A percentile compares a stretch with the other conserved stretches of the same genome.
These are phyloP conservation scores for Pectinophora gossypiella DNA, from an alignment of 1,140 invertebrate genomes.

Conservation along the genomic window DNA sequence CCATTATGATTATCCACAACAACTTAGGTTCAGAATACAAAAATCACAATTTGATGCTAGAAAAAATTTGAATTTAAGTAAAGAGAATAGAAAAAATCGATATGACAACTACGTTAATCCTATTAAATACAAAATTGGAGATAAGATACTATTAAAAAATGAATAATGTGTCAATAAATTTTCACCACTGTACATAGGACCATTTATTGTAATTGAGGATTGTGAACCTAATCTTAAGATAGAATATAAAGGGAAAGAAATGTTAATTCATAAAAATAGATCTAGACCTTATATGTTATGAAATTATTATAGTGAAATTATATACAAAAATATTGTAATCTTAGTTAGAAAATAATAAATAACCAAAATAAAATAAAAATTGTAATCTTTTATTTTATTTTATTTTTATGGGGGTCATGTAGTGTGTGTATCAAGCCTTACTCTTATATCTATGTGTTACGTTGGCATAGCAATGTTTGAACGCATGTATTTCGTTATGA, in stretches of 20 bases:
- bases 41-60: conserved; percentile 9
- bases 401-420: too few species aligned
- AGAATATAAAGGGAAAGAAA: conserved; percentile 1
- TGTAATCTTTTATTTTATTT: too few species aligned
- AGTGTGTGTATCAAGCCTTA: too few species aligned
- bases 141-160: conserved; percentile 8
- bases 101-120: conserved; percentile 5
- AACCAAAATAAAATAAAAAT: too few species aligned
- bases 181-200: not conserved
- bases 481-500: too few species aligned
- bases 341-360: too few species aligned
- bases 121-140: conserved; percentile 3
- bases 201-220: conserved; percentile 5
- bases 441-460: too few species aligned
- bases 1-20: not conserved
- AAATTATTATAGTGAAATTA: too few species aligned
- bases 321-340: too few species aligned
- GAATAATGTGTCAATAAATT: conserved; percentile 5
- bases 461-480: too few species aligned
- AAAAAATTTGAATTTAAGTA: conserved; percentile 13
- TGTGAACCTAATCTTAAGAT: conserved; percentile 4
- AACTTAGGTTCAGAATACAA: conserved; percentile 16
- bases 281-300: not conserved
- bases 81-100: conserved; percentile 9
- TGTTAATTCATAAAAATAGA: conserved; percentile 6